These are phyloP conservation scores for Thunnus albacares DNA, from an alignment of 2,797 vertebrate species.

Conservation along the genomic window DNA sequence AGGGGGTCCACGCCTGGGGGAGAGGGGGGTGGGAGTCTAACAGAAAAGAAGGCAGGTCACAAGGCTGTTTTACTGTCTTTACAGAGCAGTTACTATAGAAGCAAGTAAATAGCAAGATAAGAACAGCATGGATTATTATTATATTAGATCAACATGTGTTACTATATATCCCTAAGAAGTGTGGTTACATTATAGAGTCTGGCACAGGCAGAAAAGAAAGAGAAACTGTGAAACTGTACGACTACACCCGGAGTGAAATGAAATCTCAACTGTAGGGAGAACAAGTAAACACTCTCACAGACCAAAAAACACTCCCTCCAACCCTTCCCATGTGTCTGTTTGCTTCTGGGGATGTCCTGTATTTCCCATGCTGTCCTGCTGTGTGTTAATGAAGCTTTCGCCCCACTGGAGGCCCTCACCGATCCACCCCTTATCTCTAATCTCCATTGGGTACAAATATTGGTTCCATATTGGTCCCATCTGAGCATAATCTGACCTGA, in stretches of 20 bases:
- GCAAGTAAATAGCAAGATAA: conserved; percentile 27
- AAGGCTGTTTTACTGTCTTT: conserved; percentile 28
- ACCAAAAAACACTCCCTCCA: conserved; percentile 22
- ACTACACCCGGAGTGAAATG: background rate
- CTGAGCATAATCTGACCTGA: conserved; percentile 18
- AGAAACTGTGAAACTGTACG: conserved; percentile 6
- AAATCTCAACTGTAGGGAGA: background rate
- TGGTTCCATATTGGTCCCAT: conserved; percentile 66
- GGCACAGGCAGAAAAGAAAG: background rate
- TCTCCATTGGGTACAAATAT: conserved; percentile 71
- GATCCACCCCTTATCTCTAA: conserved; percentile 53
- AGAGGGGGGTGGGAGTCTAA: conserved; percentile 41
- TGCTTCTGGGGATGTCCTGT: conserved; percentile 70
- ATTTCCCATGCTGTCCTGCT: conserved; percentile 84
- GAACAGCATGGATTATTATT: conserved; percentile 1
- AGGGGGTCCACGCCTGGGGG: conserved; percentile 73
- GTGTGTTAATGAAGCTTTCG: conserved; percentile 84
- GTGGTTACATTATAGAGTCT: background rate
- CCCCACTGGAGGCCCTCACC: conserved; percentile 68
- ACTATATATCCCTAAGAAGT: background rate
- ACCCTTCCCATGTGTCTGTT: conserved; percentile 70
- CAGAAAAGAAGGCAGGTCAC: conserved; percentile 25
- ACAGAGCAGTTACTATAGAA: conserved; percentile 15
- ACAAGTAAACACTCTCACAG: conserved; percentile 21
- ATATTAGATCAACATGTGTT: conserved; percentile 6